Evolutionary conservation across 2,113 vertebrate species (phyloP).

Genomic region (Orycteropus afer): DNA sequence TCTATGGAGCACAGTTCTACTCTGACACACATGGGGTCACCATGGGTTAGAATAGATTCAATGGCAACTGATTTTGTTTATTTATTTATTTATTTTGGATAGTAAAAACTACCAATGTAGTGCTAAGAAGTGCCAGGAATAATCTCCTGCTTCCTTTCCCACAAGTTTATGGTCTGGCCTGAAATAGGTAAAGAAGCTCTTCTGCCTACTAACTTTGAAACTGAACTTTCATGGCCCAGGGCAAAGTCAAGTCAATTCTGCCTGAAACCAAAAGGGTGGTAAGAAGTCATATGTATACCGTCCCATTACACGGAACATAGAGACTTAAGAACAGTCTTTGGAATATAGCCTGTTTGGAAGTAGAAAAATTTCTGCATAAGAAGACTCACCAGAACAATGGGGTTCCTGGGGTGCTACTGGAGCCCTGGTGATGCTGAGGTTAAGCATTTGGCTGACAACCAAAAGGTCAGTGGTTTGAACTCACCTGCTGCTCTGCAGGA

Average conservation of each 20-base stretch:
- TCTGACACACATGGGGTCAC: no score
- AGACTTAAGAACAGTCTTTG: background rate
- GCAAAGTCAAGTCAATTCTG: background rate
- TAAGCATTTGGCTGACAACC: no score
- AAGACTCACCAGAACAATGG: background rate
- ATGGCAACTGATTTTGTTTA: no score
- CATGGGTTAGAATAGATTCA: no score
- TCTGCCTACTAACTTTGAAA: background rate
- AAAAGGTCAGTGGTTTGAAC: no score
- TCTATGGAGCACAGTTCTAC: no score
- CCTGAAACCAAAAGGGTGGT: background rate
- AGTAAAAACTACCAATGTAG: background rate
- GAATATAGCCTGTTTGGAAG: background rate
- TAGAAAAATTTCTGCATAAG: background rate
- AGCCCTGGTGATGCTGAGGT: no score
- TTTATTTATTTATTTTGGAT: no score
- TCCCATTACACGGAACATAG: background rate
- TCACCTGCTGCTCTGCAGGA: no score
- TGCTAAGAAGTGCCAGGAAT: background rate
- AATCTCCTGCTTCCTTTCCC: background rate
- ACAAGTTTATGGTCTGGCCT: background rate
- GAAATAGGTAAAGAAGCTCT: background rate
- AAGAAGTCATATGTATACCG: rapidly evolving
- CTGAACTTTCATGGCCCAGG: background rate
- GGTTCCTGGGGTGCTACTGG: background rate